These are phyloP conservation scores for Lepeophtheirus nordmannii DNA, from an alignment of 2,888 invertebrate species.

Conservation along the genomic window DNA sequence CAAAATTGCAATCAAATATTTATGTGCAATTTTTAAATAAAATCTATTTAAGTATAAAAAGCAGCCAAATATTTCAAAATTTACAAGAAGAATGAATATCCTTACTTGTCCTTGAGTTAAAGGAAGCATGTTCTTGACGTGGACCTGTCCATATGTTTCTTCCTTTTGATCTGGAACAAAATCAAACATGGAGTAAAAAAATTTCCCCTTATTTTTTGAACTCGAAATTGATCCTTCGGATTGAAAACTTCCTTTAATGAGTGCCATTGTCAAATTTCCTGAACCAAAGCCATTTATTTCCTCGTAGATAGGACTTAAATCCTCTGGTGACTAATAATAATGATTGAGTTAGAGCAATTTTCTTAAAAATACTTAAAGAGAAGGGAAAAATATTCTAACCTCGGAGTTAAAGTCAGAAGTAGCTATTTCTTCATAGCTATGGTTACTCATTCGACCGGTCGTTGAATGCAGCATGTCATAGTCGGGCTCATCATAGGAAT, in stretches of 20 bases:
- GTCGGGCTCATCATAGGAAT: neutral
- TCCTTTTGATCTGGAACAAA: neutral
- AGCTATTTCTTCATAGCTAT: constrained; percentile 10
- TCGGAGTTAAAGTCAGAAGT: constrained; percentile 8
- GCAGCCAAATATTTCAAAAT: too few species aligned
- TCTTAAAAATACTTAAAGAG: neutral
- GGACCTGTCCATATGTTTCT: neutral
- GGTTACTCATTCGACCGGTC: neutral
- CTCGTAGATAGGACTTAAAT: constrained; percentile 24
- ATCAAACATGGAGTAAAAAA: neutral
- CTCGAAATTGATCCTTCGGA: neutral
- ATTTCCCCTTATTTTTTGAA: neutral
- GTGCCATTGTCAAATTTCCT: neutral
- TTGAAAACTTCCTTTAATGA: neutral
- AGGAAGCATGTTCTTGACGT: neutral
- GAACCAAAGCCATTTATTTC: constrained; percentile 14
- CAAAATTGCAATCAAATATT: too few species aligned
- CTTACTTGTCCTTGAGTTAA: constrained; percentile 1
- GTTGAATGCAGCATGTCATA: neutral
- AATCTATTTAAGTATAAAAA: too few species aligned
- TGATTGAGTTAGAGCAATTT: neutral
- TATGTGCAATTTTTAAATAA: too few species aligned
- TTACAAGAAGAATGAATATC: too few species aligned
- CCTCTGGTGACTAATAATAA: constrained; percentile 5
- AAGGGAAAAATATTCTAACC: neutral